Percentiles rank a stretch among this genome's conserved stretches.
Conservation (phyloP, 2,888 invertebrate species). For the Odontothrips loti region DNA sequence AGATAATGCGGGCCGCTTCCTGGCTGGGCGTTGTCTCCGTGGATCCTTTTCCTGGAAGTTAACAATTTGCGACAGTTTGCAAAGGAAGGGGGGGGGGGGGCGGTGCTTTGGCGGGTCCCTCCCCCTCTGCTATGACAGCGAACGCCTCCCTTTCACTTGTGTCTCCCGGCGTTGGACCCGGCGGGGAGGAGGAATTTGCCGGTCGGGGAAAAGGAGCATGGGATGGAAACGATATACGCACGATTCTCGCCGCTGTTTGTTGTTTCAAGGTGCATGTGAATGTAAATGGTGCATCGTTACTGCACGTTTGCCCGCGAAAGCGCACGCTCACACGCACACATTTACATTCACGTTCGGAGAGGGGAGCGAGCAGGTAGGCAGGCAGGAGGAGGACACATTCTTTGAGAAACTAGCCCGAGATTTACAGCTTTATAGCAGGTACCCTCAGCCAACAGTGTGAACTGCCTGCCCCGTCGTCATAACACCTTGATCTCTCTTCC, state of each 20-base stretch:
- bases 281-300: too few relatives aligned
- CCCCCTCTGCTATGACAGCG: too few relatives aligned
- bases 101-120: background rate
- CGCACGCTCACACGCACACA: background rate
- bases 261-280: background rate
- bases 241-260: too few relatives aligned
- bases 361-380: background rate
- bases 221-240: too few relatives aligned
- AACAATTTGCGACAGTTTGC: background rate
- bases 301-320: background rate
- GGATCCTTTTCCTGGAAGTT: conserved; percentile 7
- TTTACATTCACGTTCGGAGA: background rate
- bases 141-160: too few relatives aligned
- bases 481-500: background rate
- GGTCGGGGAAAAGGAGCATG: too few relatives aligned
- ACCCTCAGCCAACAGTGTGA: background rate
- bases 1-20: background rate
- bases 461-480: background rate
- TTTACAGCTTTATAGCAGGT: background rate
- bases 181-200: too few relatives aligned
- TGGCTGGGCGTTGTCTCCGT: too few relatives aligned
- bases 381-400: background rate
- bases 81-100: background rate
- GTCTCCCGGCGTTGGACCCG: background rate
- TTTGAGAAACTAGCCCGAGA: background rate